A percentile compares a stretch with the other conserved stretches of the same genome.
Evolutionary conservation across 2,113 vertebrate genomes (phyloP).

Genomic region (Oceanites oceanicus): DNA sequence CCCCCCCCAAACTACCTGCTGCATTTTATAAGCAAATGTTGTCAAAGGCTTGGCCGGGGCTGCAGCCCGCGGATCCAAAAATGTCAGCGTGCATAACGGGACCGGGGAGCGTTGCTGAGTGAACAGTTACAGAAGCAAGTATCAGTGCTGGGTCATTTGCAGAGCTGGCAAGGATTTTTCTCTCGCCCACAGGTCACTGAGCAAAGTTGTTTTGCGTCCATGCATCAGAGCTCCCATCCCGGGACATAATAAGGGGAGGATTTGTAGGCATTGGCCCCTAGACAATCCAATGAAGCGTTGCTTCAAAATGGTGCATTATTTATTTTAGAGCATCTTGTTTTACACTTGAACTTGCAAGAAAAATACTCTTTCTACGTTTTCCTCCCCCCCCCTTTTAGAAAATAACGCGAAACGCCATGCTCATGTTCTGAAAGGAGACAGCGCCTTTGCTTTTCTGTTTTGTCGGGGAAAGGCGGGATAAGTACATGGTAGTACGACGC

Average conservation of each 20-base stretch:
- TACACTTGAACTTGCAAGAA: not conserved
- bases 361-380: not conserved
- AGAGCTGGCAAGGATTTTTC: slow-evolving; percentile 18
- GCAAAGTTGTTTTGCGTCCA: slow-evolving; percentile 52
- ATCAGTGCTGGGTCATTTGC: slow-evolving; percentile 52
- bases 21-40: not conserved
- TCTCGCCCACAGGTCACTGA: slow-evolving; percentile 15
- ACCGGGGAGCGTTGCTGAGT: not conserved
- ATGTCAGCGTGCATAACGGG: not conserved
- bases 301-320: not conserved
- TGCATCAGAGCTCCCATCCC: not conserved
- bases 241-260: not conserved
- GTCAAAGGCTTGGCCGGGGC: not conserved
- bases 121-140: not conserved
- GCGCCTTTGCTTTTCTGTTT: not conserved
- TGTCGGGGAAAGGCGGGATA: not conserved
- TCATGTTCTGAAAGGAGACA: not conserved
- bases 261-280: not conserved
- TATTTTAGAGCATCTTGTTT: not conserved
- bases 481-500: not conserved
- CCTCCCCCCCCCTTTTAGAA: not conserved
- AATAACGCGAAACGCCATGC: not conserved
- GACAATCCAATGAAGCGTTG: not conserved
- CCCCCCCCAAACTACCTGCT: not conserved
- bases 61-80: not conserved